Conservation (phyloP, 2,797 vertebrate species). For the Sciurus vulgaris region DNA sequence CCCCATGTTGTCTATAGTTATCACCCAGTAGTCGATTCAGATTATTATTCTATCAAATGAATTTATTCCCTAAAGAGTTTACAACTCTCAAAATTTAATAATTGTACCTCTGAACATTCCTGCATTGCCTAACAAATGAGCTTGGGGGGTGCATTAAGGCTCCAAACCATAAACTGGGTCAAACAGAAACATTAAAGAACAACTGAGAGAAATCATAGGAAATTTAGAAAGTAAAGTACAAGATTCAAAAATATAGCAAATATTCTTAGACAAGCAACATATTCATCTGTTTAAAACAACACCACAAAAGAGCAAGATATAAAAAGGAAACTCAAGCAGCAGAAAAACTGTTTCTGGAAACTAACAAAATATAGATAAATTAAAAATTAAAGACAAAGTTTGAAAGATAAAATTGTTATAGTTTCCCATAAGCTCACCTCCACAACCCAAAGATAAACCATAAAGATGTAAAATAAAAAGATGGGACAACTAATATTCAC, state of each 20-base stretch:
- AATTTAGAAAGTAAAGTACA: not conserved
- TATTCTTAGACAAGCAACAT: not conserved
- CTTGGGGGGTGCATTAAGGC: too few species aligned
- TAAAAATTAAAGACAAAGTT: not conserved
- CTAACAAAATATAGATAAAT: not conserved
- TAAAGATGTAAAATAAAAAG: not conserved
- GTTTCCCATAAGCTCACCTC: not conserved
- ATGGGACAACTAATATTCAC: not conserved
- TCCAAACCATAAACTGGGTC: not conserved
- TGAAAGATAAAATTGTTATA: not conserved
- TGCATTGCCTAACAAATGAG: too few species aligned
- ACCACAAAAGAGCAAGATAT: not conserved
- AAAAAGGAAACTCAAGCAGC: not conserved
- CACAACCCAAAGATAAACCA: not conserved
- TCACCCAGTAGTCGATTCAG: too few species aligned
- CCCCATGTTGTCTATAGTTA: too few species aligned
- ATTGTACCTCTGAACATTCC: too few species aligned
- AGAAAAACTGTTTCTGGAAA: not conserved
- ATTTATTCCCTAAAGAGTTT: too few species aligned
- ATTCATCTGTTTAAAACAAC: not conserved
- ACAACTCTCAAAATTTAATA: too few species aligned
- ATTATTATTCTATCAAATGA: too few species aligned
- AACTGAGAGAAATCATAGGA: not conserved
- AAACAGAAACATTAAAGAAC: not conserved
- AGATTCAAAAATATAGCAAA: not conserved